Evolutionary conservation across 2,888 invertebrate genomes (phyloP).

Genomic region (Caenorhabditis sp.): DNA sequence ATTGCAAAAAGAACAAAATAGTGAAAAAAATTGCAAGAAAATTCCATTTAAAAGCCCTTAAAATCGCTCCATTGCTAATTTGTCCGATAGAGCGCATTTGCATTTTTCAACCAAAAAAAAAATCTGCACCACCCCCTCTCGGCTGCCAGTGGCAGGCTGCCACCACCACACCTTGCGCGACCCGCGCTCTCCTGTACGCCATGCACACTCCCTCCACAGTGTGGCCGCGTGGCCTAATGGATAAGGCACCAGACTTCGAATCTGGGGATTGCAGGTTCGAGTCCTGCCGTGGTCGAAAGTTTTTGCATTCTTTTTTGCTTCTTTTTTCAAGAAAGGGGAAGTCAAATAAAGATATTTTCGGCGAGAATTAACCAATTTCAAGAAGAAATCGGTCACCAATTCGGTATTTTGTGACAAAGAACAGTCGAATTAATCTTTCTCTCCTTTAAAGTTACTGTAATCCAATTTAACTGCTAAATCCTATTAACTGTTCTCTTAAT

Average conservation of each 20-base stretch:
- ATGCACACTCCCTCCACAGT: not conserved
- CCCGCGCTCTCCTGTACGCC: not conserved
- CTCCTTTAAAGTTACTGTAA: slow-evolving; percentile 33
- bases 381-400: too few species aligned
- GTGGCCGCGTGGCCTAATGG: slow-evolving; percentile 77
- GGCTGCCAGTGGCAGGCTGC: too few species aligned
- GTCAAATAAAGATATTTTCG: too few species aligned
- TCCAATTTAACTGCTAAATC: slow-evolving; percentile 16
- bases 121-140: not conserved
- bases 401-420: slow-evolving; percentile 23
- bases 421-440: slow-evolving; percentile 15
- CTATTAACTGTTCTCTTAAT: slow-evolving; percentile 11
- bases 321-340: not conserved
- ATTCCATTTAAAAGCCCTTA: not conserved
- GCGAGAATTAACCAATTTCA: too few species aligned
- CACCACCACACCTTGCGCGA: not conserved
- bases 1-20: not conserved
- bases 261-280: slow-evolving; percentile 75
- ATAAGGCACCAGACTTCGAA: slow-evolving; percentile 78
- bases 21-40: not conserved
- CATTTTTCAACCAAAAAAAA: not conserved
- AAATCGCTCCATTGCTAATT: too few species aligned
- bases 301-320: slow-evolving; percentile 11
- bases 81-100: not conserved
- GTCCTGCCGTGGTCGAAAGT: slow-evolving; percentile 73